Evolutionary conservation across 2,797 vertebrate genomes (phyloP).

Genomic region (Fistularia commersonii): DNA sequence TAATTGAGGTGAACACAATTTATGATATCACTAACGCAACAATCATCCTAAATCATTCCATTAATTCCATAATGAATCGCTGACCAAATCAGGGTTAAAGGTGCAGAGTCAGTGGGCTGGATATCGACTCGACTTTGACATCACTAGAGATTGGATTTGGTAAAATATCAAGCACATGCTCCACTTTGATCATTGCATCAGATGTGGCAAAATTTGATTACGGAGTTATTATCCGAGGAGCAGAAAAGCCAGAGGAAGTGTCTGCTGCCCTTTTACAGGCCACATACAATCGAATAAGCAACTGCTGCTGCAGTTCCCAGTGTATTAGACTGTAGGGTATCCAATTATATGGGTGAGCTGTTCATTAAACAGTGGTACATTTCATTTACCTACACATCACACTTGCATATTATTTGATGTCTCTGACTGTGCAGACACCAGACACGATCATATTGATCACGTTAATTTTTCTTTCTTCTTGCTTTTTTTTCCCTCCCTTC

Average conservation of each 20-base stretch:
- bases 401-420: slow-evolving; percentile 16
- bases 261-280: background rate
- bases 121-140: background rate
- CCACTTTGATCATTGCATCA: slow-evolving; percentile 3
- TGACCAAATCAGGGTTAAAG: background rate
- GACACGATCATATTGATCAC: background rate
- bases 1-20: too few species aligned
- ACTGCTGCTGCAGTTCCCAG: background rate
- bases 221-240: background rate
- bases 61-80: background rate
- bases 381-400: slow-evolving; percentile 3
- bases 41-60: background rate
- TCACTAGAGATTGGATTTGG: background rate
- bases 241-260: too few species aligned
- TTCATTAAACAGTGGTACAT: background rate
- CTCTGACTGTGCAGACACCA: slow-evolving; percentile 2
- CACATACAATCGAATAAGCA: background rate
- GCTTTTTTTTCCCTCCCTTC: slow-evolving; percentile 6
- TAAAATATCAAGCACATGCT: background rate
- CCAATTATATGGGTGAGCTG: background rate
- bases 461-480: slow-evolving; percentile 6
- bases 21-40: too few species aligned
- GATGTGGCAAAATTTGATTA: background rate
- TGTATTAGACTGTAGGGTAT: background rate
- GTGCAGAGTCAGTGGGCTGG: background rate